Percentiles rank a stretch among this genome's conserved stretches.
These are phyloP conservation scores for Bradynema listronoti DNA, from an alignment of 1,140 invertebrate species.

Conservation along the genomic window DNA sequence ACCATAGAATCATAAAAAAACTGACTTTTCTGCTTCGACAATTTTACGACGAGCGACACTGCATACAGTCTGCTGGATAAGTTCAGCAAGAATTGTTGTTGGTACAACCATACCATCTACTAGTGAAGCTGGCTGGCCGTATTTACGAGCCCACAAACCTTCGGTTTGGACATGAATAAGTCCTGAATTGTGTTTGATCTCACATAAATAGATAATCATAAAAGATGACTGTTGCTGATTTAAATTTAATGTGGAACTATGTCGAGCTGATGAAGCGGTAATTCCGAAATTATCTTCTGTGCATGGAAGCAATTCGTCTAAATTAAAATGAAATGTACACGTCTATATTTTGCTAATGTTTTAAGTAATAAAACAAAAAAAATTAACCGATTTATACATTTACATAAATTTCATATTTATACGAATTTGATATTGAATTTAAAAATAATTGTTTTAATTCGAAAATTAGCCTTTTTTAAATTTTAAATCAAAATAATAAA, in stretches of 20 bases:
- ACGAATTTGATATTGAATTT: too few relatives aligned
- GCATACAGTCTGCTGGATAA: slow-evolving; percentile 33
- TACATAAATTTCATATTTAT: too few relatives aligned
- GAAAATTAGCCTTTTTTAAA: too few relatives aligned
- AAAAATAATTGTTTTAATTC: too few relatives aligned
- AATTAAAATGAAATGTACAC: too few relatives aligned
- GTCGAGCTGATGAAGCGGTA: not conserved
- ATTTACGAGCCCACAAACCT: slow-evolving; percentile 44
- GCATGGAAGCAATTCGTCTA: slow-evolving; percentile 18
- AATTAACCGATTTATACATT: too few relatives aligned
- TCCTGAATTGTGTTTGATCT: slow-evolving; percentile 30
- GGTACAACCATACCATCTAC: slow-evolving; percentile 41
- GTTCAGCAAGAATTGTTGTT: slow-evolving; percentile 12
- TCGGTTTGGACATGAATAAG: slow-evolving; percentile 29
- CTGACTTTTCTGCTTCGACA: slow-evolving; percentile 44
- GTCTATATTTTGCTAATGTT: not conserved
- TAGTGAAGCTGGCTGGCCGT: slow-evolving; percentile 41
- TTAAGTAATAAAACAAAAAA: too few relatives aligned
- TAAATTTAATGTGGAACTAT: too few relatives aligned
- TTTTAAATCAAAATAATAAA: too few relatives aligned
- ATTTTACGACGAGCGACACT: slow-evolving; percentile 34
- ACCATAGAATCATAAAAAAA: too few relatives aligned
- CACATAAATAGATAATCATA: slow-evolving; percentile 27
- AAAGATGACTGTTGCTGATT: too few relatives aligned
- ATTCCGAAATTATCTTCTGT: slow-evolving; percentile 29